Evolutionary conservation across 2,888 invertebrate genomes (phyloP), one percentile per base, ranked within the genome.

Genomic region (Tipula unca): DNA sequence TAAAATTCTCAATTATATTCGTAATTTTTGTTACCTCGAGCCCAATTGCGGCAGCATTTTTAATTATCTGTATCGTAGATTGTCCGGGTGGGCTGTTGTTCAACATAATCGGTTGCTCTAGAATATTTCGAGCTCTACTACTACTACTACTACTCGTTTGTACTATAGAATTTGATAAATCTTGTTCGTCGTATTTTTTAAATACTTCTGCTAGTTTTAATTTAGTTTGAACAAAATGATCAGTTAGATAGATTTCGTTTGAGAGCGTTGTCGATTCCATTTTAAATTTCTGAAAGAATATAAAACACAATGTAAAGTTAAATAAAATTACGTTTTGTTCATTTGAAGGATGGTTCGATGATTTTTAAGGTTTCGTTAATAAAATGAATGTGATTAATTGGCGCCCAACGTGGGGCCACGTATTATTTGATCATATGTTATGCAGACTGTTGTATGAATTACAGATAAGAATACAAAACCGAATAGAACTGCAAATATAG

Each of bases 211-310:
- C 86, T 8, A 91, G 87, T 86, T 90, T 90, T 20, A 88, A 88
- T 86, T 90, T 90, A 6, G 90, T 88, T 84, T 88, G 88, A 85
- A 90, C 92, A 85, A 95, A 91, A 87, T 94, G 93, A 89, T 95
- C 93, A 29, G 94, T 94, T 89, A 94, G 95, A 86, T 92, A 92
- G n/a, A 95, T 92, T 90, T 95, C 94, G 0, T 92, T 92, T 85
- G 94, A 93, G 32, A 95, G 91, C 88, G 92, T 92, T 6, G 93
- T 93, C 87, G 94, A 93, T 86, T 94, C 92, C 88, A 95, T 89
- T 88, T 94, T 93, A 88, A 94, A 95, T 90, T 94, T 94, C 96
- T 96, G 92, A 86, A 92, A 90, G 85, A 87, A 88, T 88, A 35
- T 86, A 36, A 85, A 86, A 83, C 82, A 29, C 42, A 35, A 84